A percentile compares a stretch with the other conserved stretches of the same genome.
Conservation (phyloP, 2,113 vertebrate genomes). For the Myodes glareolus region DNA sequence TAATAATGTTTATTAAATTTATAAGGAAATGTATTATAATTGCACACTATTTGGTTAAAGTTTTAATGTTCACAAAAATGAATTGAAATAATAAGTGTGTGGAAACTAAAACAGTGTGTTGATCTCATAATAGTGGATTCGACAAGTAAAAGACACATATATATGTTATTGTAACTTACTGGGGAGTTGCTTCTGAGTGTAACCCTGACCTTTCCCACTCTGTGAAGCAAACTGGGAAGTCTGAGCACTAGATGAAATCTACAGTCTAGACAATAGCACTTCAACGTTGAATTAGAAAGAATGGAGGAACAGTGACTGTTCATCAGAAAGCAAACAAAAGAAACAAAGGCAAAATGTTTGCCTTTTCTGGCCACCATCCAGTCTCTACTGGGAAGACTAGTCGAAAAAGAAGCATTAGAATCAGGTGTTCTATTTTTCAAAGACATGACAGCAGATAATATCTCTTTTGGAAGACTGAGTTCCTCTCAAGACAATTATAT, state of each 20-base stretch:
- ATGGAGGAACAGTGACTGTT: not conserved
- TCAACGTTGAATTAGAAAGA: slow-evolving; percentile 31
- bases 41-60: not conserved
- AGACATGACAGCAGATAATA: slow-evolving; percentile 57
- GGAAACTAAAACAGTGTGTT: slow-evolving; percentile 44
- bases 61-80: slow-evolving; percentile 39
- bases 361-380: not conserved
- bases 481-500: slow-evolving; percentile 35
- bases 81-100: slow-evolving; percentile 37
- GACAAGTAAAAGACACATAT: slow-evolving; percentile 66
- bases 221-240: slow-evolving; percentile 44
- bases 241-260: slow-evolving; percentile 29
- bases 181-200: slow-evolving; percentile 40
- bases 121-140: slow-evolving; percentile 34
- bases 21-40: not conserved
- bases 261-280: slow-evolving; percentile 25
- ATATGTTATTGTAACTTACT: slow-evolving; percentile 63
- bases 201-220: slow-evolving; percentile 55
- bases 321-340: not conserved
- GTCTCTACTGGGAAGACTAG: not conserved
- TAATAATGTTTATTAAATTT: slow-evolving; percentile 53
- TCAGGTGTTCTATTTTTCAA: slow-evolving; percentile 57
- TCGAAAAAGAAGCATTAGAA: slow-evolving; percentile 33
- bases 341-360: not conserved
- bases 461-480: slow-evolving; percentile 37